These are phyloP conservation scores for Platichthys stellatus DNA, from an alignment of 2,113 vertebrate species.

Conservation along the genomic window DNA sequence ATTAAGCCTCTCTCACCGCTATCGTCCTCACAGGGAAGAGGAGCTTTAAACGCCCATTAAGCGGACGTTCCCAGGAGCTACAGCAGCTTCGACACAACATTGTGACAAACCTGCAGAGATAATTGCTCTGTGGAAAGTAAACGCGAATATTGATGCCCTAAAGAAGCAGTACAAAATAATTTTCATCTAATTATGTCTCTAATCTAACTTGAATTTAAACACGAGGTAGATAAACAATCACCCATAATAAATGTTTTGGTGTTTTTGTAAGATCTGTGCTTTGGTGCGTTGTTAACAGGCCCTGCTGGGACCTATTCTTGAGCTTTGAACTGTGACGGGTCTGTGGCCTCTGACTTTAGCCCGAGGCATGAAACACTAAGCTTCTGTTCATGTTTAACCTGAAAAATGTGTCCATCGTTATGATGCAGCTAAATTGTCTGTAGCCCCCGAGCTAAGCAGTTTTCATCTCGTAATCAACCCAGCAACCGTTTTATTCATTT, in stretches of 20 bases:
- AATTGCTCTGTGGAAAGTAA: constrained; percentile 28
- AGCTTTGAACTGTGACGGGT: constrained; percentile 45
- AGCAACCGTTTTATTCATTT: background rate
- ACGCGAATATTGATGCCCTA: constrained; percentile 4
- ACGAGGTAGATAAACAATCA: constrained; percentile 1
- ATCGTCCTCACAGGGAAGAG: constrained; percentile 36
- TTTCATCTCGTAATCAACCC: background rate
- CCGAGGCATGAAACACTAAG: constrained; percentile 18
- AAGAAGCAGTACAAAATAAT: background rate
- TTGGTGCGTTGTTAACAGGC: background rate
- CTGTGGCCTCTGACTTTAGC: constrained; percentile 42
- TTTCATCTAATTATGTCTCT: constrained; percentile 3
- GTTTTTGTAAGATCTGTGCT: background rate
- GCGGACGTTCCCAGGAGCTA: constrained; percentile 37
- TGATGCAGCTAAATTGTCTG: background rate
- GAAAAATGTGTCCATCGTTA: background rate
- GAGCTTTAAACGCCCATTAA: constrained; percentile 57
- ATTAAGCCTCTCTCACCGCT: constrained; percentile 22
- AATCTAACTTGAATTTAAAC: background rate
- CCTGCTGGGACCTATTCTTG: constrained; percentile 2
- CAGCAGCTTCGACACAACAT: constrained; percentile 23
- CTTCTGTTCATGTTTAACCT: constrained; percentile 47
- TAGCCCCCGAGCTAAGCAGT: background rate
- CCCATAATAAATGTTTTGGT: background rate
- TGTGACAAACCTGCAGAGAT: constrained; percentile 14